These are phyloP conservation scores for Helostoma temminkii DNA, from an alignment of 2,797 vertebrate species.

Conservation along the genomic window DNA sequence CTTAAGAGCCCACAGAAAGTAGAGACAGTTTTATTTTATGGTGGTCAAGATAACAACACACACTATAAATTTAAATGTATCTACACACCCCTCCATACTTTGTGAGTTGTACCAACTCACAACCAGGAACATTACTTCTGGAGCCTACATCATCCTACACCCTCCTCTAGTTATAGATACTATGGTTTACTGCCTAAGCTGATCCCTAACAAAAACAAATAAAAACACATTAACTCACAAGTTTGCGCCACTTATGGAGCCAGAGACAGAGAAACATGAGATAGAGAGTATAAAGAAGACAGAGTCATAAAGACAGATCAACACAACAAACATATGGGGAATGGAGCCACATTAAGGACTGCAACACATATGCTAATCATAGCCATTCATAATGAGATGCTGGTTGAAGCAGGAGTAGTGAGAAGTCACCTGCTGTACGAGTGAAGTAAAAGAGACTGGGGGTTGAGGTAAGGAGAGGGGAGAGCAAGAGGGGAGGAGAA, in stretches of 20 bases:
- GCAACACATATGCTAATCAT: conserved; percentile 33
- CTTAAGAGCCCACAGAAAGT: conserved; percentile 49
- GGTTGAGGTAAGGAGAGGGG: conserved; percentile 42
- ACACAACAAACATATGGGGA: background rate
- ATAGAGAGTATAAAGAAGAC: background rate
- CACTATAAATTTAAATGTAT: conserved; percentile 7
- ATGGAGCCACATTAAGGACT: conserved; percentile 1
- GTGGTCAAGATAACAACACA: conserved; percentile 18
- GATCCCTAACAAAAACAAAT: background rate
- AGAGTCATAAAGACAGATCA: conserved; percentile 12
- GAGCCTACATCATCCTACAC: conserved; percentile 20
- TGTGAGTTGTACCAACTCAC: conserved; percentile 8
- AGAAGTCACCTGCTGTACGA: conserved; percentile 17
- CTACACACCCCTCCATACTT: too few relatives aligned
- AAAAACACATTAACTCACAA: conserved; percentile 4
- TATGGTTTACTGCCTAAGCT: conserved; percentile 8
- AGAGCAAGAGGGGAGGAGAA: conserved; percentile 28
- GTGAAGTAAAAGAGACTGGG: conserved; percentile 42
- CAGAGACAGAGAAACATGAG: conserved; percentile 2
- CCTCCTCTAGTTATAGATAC: conserved; percentile 26
- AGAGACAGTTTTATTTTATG: conserved; percentile 29
- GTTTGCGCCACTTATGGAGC: background rate
- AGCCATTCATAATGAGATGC: conserved; percentile 24
- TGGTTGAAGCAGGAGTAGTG: conserved; percentile 24
- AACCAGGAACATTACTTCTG: conserved; percentile 15